Conservation (phyloP, 2,888 invertebrate genomes). For the Cordylochernes scorpioides region DNA sequence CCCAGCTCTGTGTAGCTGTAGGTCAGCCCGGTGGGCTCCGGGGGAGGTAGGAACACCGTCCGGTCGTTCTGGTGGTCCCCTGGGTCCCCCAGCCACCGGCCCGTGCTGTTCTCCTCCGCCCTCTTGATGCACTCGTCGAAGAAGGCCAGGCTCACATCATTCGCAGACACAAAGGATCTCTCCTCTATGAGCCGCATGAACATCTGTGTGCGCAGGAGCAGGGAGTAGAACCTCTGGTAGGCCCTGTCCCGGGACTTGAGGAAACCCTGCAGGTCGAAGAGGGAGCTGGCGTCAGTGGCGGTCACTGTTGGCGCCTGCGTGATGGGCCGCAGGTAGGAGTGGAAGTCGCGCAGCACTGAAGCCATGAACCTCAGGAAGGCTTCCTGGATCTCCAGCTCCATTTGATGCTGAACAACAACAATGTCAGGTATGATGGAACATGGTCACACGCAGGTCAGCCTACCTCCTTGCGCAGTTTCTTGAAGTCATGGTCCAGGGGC, state of each 20-base stretch:
- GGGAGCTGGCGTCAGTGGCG: constrained; percentile 73
- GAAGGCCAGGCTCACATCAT: constrained; percentile 75
- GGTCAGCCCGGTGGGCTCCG: constrained; percentile 34
- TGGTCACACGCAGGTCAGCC: too few relatives aligned
- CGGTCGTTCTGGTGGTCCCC: constrained; percentile 46
- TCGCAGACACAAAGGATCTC: constrained; percentile 90
- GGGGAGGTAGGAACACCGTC: constrained; percentile 80
- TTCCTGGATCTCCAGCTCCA: constrained; percentile 86
- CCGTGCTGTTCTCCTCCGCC: constrained; percentile 17
- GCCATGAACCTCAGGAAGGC: constrained; percentile 89
- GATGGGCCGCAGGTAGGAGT: constrained; percentile 61
- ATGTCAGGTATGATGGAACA: too few relatives aligned
- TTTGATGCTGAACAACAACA: constrained; percentile 34
- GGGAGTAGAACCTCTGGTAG: constrained; percentile 45
- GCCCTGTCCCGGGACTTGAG: constrained; percentile 59
- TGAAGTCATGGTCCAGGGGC: constrained; percentile 53
- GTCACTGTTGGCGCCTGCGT: constrained; percentile 74
- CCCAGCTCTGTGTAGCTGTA: constrained; percentile 21
- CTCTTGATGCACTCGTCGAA: constrained; percentile 91
- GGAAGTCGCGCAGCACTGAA: constrained; percentile 62
- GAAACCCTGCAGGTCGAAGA: constrained; percentile 73
- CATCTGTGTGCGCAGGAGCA: constrained; percentile 80
- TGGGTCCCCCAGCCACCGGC: constrained; percentile 51
- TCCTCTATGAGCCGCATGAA: constrained; percentile 96
- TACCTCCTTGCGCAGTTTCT: constrained; percentile 50